Base-by-base conservation (phyloP, 1,140 invertebrate genomes). In the Ceratitis capitata region DNA sequence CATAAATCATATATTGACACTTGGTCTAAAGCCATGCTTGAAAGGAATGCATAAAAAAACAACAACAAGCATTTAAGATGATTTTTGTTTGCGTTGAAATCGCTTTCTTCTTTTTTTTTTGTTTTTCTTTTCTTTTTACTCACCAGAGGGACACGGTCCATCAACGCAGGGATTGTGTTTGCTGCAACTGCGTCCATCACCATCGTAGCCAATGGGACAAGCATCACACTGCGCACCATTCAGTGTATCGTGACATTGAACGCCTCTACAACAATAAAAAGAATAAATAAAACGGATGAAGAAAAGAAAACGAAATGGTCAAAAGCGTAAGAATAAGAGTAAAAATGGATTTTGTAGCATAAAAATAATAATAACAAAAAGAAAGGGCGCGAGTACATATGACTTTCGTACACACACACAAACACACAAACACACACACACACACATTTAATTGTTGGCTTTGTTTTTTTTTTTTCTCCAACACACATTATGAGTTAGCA, bases 141-240 rank as follows among this genome's bases (percentile, higher is more conserved):
- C 91, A 94, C 94, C 94, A 87, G 93, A 92, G 90, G 94, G 95
- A 91, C 97, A 98, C 19, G 96, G 96, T 86, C 94, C 93, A 45
- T 93, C 93, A 45, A 96, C 94, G 90, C 97, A 98, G 6, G 94
- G 92, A 56, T 94, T 93, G 26, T 53, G 93, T 69, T 92, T 92
- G 84, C 94, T 93, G 90, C 97, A 98, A 10, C 93, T 92, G 87
- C 94, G 92, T 1, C 98, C 98, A 90, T 99, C 95, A 29, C 98
- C 98, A 14, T 94, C 93, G 90, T 95, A 97, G 19, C 97, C 97
- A 10, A 91, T 83, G 2, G 98, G 98, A 93, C 98, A 99, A 0
- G 95, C 90, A 3, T 96, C 97, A 92, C 98, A 98, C 85, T 94
- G 94, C 87, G 94, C 95, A 69, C 96, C 96, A 86, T 94, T 93